Evolutionary conservation across 2,888 invertebrate genomes (phyloP).

Genomic region (Nymphalis c-album): DNA sequence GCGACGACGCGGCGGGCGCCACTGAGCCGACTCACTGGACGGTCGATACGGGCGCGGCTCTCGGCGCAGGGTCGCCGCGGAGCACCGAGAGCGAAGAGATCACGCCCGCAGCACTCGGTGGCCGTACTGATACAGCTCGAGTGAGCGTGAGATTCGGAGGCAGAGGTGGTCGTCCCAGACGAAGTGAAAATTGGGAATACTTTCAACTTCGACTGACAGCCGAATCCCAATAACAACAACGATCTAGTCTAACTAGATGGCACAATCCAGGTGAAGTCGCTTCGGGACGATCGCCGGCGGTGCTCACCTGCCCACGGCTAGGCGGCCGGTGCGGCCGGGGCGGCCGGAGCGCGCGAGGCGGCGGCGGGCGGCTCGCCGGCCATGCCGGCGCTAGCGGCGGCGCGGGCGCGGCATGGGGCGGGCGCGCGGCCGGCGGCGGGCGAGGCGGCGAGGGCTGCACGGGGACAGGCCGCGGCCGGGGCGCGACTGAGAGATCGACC

Average conservation of each 20-base stretch:
- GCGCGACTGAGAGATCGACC: conserved; percentile 61
- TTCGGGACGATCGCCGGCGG: conserved; percentile 23
- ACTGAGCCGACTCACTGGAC: conserved; percentile 19
- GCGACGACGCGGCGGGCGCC: conserved; percentile 38
- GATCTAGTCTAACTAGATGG: neutral
- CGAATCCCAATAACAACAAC: neutral
- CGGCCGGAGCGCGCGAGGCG: conserved; percentile 42
- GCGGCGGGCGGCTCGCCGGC: conserved; percentile 46
- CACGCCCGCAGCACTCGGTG: neutral
- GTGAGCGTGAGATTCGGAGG: neutral
- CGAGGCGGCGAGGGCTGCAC: conserved; percentile 55
- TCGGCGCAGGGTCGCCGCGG: conserved; percentile 33
- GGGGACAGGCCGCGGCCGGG: conserved; percentile 59
- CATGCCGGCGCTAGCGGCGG: conserved; percentile 64
- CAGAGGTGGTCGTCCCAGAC: neutral
- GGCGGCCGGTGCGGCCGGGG: conserved; percentile 14
- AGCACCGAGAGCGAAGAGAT: conserved; percentile 34
- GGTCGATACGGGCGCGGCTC: conserved; percentile 41
- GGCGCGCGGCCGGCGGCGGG: conserved; percentile 59
- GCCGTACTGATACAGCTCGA: conserved; percentile 20
- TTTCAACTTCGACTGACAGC: too few species aligned
- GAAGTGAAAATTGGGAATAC: neutral
- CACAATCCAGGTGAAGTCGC: conserved; percentile 24
- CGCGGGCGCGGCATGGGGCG: conserved; percentile 58
- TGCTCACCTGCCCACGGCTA: conserved; percentile 49